Percentiles rank a stretch among this genome's conserved stretches.
Evolutionary conservation across 2,113 vertebrate genomes (phyloP).

Genomic region (Podilymbus podiceps): DNA sequence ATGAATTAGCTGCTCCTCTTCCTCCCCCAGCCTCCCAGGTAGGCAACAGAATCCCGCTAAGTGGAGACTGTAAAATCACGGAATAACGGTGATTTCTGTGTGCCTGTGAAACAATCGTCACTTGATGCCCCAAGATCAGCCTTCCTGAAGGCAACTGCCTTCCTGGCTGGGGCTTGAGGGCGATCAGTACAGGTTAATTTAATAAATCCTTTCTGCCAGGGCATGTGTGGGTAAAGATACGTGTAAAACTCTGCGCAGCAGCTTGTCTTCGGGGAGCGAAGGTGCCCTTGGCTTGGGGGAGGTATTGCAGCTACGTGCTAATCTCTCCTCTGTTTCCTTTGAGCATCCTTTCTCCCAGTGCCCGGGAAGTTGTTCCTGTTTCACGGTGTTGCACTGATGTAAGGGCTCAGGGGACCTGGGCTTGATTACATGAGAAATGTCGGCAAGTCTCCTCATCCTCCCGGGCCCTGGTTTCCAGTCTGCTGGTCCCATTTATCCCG

Average conservation of each 20-base stretch:
- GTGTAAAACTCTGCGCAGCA: fast-evolving
- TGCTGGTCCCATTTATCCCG: background rate
- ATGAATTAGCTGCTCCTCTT: background rate
- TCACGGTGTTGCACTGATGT: background rate
- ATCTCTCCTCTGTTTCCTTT: background rate
- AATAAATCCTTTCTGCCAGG: background rate
- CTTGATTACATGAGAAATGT: background rate
- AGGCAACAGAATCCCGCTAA: background rate
- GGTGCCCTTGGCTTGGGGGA: background rate
- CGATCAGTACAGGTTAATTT: background rate
- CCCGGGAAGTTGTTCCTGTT: background rate
- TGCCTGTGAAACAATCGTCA: background rate
- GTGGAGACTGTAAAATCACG: background rate
- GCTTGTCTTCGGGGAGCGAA: no score
- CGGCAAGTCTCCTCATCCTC: background rate
- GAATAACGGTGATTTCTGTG: background rate
- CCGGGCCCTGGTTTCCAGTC: background rate
- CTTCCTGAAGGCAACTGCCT: background rate
- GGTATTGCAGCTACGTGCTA: background rate
- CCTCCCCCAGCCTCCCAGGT: background rate
- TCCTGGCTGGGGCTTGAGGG: background rate
- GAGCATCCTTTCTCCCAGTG: background rate
- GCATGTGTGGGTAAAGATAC: background rate
- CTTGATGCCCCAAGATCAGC: background rate
- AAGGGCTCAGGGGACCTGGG: background rate